These are phyloP conservation scores for Cosmorhoe ocellata DNA, from an alignment of 2,888 invertebrate genomes.

Conservation along the genomic window DNA sequence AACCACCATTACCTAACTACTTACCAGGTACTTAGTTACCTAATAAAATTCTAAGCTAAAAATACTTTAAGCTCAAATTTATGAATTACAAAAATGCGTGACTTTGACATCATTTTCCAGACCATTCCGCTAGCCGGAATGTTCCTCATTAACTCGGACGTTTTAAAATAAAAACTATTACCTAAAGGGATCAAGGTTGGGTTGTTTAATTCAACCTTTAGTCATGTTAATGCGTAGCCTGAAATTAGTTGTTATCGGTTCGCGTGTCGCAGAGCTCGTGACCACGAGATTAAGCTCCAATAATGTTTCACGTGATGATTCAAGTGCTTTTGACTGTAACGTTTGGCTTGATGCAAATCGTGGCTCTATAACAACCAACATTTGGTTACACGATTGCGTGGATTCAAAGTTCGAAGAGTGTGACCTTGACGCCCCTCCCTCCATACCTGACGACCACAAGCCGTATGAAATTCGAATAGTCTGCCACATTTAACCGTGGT, in stretches of 20 bases:
- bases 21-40: not conserved
- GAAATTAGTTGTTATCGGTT: slow-evolving; percentile 66
- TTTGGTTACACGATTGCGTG: slow-evolving; percentile 68
- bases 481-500: slow-evolving; percentile 63
- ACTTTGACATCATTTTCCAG: slow-evolving; percentile 48
- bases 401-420: slow-evolving; percentile 65
- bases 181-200: slow-evolving; percentile 64
- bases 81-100: slow-evolving; percentile 28
- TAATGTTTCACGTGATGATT: slow-evolving; percentile 60
- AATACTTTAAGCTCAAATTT: slow-evolving; percentile 15
- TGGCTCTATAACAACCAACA: slow-evolving; percentile 47
- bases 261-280: slow-evolving; percentile 60
- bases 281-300: slow-evolving; percentile 49
- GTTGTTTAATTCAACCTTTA: slow-evolving; percentile 36
- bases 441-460: slow-evolving; percentile 48
- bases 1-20: too few relatives aligned
- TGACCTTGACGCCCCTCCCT: slow-evolving; percentile 71
- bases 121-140: slow-evolving; percentile 28
- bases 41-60: slow-evolving; percentile 9
- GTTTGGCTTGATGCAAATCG: slow-evolving; percentile 66
- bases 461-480: slow-evolving; percentile 75
- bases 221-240: slow-evolving; percentile 65
- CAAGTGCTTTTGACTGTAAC: slow-evolving; percentile 58
- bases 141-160: slow-evolving; percentile 31
- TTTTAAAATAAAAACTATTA: slow-evolving; percentile 40